Conservation (phyloP, 2,113 vertebrate species). For the Perca flavescens region DNA sequence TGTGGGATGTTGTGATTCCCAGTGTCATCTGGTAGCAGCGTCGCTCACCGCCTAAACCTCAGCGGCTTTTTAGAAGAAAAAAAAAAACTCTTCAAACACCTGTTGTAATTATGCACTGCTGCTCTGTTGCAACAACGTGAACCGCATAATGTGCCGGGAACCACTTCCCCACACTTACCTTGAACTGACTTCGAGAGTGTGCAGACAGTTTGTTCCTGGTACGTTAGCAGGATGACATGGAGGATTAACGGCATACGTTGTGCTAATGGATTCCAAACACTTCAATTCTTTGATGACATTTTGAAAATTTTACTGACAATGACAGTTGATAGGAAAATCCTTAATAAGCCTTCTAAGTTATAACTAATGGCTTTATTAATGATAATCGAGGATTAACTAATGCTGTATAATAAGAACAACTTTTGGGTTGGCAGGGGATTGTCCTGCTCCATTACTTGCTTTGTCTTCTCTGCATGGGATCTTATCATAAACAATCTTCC, state of each 20-base stretch:
- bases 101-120: slow-evolving; percentile 73
- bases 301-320: neutral
- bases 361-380: neutral
- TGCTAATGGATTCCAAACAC: slow-evolving; percentile 4
- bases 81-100: slow-evolving; percentile 61
- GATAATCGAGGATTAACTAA: neutral
- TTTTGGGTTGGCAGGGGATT: neutral
- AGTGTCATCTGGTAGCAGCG: slow-evolving; percentile 67
- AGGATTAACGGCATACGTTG: slow-evolving; percentile 3
- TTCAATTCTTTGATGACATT: neutral
- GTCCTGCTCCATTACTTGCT: neutral
- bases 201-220: slow-evolving; percentile 50
- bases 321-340: neutral
- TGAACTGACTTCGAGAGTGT: slow-evolving; percentile 27
- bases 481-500: neutral
- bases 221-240: slow-evolving; percentile 2
- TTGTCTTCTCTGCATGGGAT: slow-evolving; percentile 1
- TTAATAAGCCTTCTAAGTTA: neutral
- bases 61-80: slow-evolving; percentile 49
- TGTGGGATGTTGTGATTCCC: slow-evolving; percentile 66
- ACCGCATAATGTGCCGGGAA: slow-evolving; percentile 58
- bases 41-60: slow-evolving; percentile 53
- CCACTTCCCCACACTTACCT: slow-evolving; percentile 57
- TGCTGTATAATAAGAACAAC: neutral
- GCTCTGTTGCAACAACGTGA: slow-evolving; percentile 61